Evolutionary conservation across 2,888 invertebrate species (phyloP).

Genomic region (Leptogaster cylindrica): DNA sequence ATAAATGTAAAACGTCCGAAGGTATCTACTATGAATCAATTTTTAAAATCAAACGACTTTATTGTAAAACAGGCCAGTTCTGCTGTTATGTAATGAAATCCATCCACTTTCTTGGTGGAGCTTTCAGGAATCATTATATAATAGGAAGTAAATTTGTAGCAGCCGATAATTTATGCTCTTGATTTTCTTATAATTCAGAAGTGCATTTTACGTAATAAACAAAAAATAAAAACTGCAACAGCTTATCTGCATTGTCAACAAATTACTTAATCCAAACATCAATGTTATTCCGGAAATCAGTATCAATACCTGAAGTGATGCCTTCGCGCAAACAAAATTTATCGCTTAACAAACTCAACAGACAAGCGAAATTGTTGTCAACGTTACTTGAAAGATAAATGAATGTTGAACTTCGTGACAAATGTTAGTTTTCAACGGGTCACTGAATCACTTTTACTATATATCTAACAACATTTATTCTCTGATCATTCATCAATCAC

Average conservation of each 20-base stretch:
- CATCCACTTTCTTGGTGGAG: too few relatives aligned
- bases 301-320: too few relatives aligned
- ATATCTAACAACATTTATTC: constrained; percentile 2
- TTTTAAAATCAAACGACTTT: too few relatives aligned
- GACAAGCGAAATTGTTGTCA: constrained; percentile 7
- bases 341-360: neutral
- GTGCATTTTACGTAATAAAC: too few relatives aligned
- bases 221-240: neutral
- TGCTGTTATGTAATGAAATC: too few relatives aligned
- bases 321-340: neutral
- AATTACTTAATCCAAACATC: neutral
- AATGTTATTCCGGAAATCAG: neutral
- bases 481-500: constrained; percentile 35
- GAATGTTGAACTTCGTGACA: constrained; percentile 1
- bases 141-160: too few relatives aligned
- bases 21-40: too few relatives aligned
- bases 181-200: too few relatives aligned
- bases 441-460: constrained; percentile 25
- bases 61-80: too few relatives aligned
- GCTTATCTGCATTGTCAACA: neutral
- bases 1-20: too few relatives aligned
- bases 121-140: too few relatives aligned
- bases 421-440: constrained; percentile 25
- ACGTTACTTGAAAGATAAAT: neutral
- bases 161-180: too few relatives aligned